Percentiles rank a stretch among this genome's conserved stretches.
phyloP scores from a whole-genome alignment of 2,797 vertebrate genomes.

The Galagoides demidoff region DNA sequence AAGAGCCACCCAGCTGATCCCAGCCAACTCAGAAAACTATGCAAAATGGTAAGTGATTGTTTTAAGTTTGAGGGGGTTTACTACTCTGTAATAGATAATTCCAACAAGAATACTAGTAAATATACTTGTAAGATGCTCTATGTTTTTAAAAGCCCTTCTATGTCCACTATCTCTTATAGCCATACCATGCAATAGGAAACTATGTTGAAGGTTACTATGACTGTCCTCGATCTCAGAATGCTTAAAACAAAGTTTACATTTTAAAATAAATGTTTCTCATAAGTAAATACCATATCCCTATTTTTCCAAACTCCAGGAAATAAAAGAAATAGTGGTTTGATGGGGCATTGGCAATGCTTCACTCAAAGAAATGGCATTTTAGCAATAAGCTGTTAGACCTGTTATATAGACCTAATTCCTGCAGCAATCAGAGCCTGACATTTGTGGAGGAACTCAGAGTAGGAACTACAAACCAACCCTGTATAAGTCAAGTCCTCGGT shows the following conservation, averaged over 20 bases:
- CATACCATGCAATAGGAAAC: neutral
- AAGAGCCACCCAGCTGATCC: neutral
- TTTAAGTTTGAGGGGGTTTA: neutral
- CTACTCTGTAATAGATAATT: neutral
- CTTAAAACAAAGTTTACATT: slow-evolving; percentile 30
- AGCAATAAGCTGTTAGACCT: neutral
- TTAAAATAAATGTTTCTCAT: slow-evolving; percentile 30
- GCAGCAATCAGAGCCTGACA: neutral
- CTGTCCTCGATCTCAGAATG: neutral
- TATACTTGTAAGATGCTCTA: neutral
- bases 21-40: neutral
- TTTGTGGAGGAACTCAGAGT: neutral
- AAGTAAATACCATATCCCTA: neutral
- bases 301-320: slow-evolving; percentile 10
- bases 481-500: neutral
- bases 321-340: neutral
- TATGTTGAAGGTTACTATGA: neutral
- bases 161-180: neutral
- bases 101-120: slow-evolving; percentile 30
- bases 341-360: neutral
- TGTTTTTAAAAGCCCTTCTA: slow-evolving; percentile 45
- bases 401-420: neutral
- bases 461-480: neutral
- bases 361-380: neutral
- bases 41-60: neutral